Evolutionary conservation across 1,140 invertebrate genomes (phyloP).

Genomic region (Bombus pyrosoma): DNA sequence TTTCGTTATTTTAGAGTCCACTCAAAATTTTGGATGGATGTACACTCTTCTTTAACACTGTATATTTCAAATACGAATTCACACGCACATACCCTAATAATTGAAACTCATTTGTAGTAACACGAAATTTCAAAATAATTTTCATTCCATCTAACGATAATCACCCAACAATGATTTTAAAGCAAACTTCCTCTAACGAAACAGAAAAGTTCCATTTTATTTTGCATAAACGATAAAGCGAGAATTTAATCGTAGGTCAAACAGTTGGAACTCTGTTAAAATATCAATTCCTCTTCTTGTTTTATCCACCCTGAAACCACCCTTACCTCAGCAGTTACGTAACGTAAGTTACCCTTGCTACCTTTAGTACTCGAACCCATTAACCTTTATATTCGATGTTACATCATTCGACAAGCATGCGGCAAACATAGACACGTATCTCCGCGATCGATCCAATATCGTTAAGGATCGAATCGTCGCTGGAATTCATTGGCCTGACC

Average conservation of each 20-base stretch:
- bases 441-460: not conserved
- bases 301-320: not conserved
- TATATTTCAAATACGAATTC: too few relatives aligned
- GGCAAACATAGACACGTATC: not conserved
- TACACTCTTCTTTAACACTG: too few relatives aligned
- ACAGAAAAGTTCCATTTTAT: too few relatives aligned
- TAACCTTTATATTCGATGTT: conserved; percentile 12
- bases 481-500: conserved; percentile 21
- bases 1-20: too few relatives aligned
- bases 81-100: too few relatives aligned
- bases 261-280: not conserved
- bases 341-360: not conserved
- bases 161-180: too few relatives aligned
- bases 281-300: not conserved
- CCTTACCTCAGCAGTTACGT: not conserved
- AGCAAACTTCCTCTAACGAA: too few relatives aligned
- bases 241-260: not conserved
- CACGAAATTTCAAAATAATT: too few relatives aligned
- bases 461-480: not conserved
- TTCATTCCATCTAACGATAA: too few relatives aligned
- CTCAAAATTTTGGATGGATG: too few relatives aligned
- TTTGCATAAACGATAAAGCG: too few relatives aligned
- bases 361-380: not conserved
- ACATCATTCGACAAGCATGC: not conserved
- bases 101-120: too few relatives aligned